These are phyloP conservation scores for Xanthorhoe spadicearia DNA, from an alignment of 2,888 invertebrate species.

Conservation along the genomic window DNA sequence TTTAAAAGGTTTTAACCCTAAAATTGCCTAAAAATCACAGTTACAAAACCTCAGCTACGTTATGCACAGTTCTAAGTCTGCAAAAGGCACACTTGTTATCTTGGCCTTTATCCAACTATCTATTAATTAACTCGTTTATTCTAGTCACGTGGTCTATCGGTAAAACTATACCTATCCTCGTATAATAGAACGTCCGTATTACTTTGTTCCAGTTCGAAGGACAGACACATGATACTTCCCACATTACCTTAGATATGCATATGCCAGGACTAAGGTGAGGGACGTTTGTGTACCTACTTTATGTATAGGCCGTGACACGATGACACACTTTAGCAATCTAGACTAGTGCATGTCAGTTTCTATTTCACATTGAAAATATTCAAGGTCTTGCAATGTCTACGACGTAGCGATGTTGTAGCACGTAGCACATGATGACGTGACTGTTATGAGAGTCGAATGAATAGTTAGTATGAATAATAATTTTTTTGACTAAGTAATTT, in stretches of 20 bases:
- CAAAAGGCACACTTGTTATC: not conserved
- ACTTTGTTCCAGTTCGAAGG: conserved; percentile 34
- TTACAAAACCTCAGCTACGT: not conserved
- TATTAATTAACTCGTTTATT: conserved; percentile 14
- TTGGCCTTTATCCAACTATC: conserved; percentile 16
- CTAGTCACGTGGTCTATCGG: conserved; percentile 18
- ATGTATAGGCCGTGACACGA: conserved; percentile 19
- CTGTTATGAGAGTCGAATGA: conserved; percentile 10
- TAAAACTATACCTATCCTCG: conserved; percentile 33
- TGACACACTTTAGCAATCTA: conserved; percentile 26
- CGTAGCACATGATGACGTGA: conserved; percentile 16
- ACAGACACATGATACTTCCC: conserved; percentile 26
- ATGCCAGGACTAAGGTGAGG: conserved; percentile 14
- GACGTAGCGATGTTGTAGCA: conserved; percentile 14
- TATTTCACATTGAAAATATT: conserved; percentile 10
- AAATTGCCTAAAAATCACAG: too few relatives aligned
- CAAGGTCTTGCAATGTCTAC: conserved; percentile 18
- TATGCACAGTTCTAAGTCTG: not conserved
- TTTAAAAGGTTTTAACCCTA: too few relatives aligned
- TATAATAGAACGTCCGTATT: conserved; percentile 19
- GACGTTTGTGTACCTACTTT: conserved; percentile 5
- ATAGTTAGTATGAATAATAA: too few relatives aligned
- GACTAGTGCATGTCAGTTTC: conserved; percentile 7
- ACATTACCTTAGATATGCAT: conserved; percentile 7
- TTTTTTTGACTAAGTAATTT: too few relatives aligned